A percentile compares a stretch with the other conserved stretches of the same genome.
Conservation (phyloP, 2,113 vertebrate species). For the Indicator maculatus region DNA sequence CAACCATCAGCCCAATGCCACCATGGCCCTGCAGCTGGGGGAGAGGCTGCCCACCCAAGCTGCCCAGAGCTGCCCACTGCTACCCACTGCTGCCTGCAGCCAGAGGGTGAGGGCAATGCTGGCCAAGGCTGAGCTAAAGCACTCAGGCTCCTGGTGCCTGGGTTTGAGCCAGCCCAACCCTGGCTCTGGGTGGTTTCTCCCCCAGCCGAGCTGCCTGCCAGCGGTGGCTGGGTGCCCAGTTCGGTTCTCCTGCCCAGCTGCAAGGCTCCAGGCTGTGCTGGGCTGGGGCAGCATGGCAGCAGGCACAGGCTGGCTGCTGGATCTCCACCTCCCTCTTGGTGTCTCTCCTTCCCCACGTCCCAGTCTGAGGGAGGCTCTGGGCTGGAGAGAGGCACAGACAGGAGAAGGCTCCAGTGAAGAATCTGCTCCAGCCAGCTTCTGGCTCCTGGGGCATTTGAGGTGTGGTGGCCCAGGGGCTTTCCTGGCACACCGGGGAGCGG, state of each 20-base stretch:
- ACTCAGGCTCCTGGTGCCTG: fast-evolving
- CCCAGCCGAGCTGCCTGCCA: not conserved
- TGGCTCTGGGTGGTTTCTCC: not conserved
- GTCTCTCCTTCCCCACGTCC: constrained; percentile 15
- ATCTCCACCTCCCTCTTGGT: constrained; percentile 21
- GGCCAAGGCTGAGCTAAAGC: not conserved
- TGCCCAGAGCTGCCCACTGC: not conserved
- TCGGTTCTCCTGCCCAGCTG: not conserved
- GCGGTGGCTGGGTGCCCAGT: no score
- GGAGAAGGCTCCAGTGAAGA: not conserved
- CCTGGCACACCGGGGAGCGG: not conserved
- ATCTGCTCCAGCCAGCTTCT: constrained; percentile 18
- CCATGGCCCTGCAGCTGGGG: no score
- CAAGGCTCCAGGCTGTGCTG: not conserved
- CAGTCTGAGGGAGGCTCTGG: not conserved
- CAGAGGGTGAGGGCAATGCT: not conserved
- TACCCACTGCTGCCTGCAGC: not conserved
- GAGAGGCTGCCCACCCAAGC: no score
- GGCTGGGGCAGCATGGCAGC: not conserved
- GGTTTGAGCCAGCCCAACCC: not conserved
- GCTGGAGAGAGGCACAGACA: not conserved
- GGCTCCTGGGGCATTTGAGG: constrained; percentile 9
- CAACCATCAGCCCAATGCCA: no score
- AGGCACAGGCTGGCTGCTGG: not conserved
- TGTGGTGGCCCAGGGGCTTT: constrained; percentile 14